Base-by-base conservation (phyloP, 2,797 vertebrate genomes). In the Macroramphosus scolopax region DNA sequence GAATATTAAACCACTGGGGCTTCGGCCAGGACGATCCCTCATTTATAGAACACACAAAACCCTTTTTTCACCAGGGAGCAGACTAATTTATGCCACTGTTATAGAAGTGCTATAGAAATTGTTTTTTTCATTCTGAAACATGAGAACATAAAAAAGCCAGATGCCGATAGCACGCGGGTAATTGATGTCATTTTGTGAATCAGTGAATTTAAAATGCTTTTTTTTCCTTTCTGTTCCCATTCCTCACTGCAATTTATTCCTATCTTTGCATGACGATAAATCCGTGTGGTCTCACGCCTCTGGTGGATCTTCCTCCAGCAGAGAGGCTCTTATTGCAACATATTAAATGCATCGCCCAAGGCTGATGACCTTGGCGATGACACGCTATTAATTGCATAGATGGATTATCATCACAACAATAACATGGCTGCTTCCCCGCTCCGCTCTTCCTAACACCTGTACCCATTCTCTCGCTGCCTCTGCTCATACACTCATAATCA, bases 401-500 rank as follows among this genome's bases (percentile, higher is more conserved):
- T 77, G 72, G 77, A 82, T 88, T 80, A 83, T 68, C 49, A 56
- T 69, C 68, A 50, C 58, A 76, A 78, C 67, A 81, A 86, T 60
- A 84, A 81, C 75, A 51, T 38, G 64, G 35, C 51, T 38, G 51
- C 51, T 75, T 50, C 63, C 55, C 51, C 50, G 42, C 74, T 26
- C 33, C 48, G 24, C 60, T 70, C 68, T 70, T 45, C 22, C 34
- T 53, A 75, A 77, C 90, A 91, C 88, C 86, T 90, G 86, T 63
- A 80, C 81, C 70, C 77, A 67, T 84, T 78, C 63, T 68, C 46
- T 18, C 51, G 50, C 75, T 67, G 75, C 78, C 71, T 52, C 58
- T 28, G 57, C 80, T 86, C 80, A 72, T 75, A 79, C 36, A 49
- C 78, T 83, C 82, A 82, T 88, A 88, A 89, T 87, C 87, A 87